Base-by-base conservation (phyloP, 2,888 invertebrate genomes). In the Disparrhopalites patrizii region DNA sequence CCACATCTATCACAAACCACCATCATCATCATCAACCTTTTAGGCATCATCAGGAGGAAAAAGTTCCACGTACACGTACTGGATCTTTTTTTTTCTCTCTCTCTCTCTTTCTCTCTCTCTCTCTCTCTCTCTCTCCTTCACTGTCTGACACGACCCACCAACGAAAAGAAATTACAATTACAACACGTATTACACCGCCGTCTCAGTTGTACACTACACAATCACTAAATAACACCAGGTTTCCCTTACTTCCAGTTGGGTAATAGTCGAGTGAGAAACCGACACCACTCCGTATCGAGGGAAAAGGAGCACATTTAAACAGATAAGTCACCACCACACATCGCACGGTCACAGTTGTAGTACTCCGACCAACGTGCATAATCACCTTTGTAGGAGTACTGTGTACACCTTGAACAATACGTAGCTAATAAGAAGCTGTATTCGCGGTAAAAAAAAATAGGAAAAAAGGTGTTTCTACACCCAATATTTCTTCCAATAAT, bases 111-210 rank as follows among this genome's bases (percentile, higher is more conserved):
- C n/a, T 43, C 43, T 20, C 43, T 18, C n/a, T 20, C 43, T 18
- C 43, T 43, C 20, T n/a, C n/a, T n/a, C n/a, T n/a, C n/a, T n/a
- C n/a, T n/a, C n/a, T n/a, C n/a, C n/a, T n/a, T n/a, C n/a, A n/a
- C n/a, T n/a, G n/a, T 40, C 50, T 50, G 50, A 55, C 33, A 33
- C 55, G 33, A 55, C 54, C 30, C 27, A 54, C 50, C 50, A n/a
- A 20, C 50, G 13, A 3, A 50, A 13, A 2, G 25, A 50, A 47
- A 25, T 47, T 4, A 20, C 2, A 47, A 47, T 47, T 20, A 18
- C 23, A 20, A 47, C 23, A 47, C 20, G 15, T 36, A 36, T 15
- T n/a, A n/a, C n/a, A n/a, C n/a, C n/a, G n/a, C n/a, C n/a, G n/a
- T n/a, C n/a, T n/a, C n/a, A n/a, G n/a, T n/a, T n/a, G n/a, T n/a